Evolutionary conservation across 2,797 vertebrate genomes (phyloP), one percentile per base, ranked within the genome.

Genomic region (Acomys russatus): DNA sequence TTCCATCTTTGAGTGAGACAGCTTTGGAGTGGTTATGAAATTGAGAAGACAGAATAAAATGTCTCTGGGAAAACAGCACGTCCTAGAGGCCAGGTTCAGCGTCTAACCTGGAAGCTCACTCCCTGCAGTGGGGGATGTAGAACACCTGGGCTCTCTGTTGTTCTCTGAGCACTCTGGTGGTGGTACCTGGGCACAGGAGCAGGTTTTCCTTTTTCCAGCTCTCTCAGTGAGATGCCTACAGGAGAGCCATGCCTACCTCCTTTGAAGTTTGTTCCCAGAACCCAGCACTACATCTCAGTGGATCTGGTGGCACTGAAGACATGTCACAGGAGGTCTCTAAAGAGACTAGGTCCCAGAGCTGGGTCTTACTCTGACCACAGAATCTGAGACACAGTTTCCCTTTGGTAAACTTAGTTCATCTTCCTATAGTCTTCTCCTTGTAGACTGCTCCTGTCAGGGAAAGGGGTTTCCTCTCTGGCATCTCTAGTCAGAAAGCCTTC

Each of bases 231-330:
- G 68, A 18, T 28, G 3, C 38, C 22, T 44, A 35, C 54, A 18
- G 30, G n/a, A 38, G 28, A 12, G 25, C 38, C 18, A 2, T 0
- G 1, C 28, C 87, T 28, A 23, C n/a, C 30, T 54, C 28, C 1
- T 23, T 10, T 4, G 25, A 3, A 5, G 49, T 54, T 63, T 17
- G 17, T 6, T 7, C 22, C 59, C 79, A 87, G 17, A 12, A 25
- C 14, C 1, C 7, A 18, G 64, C 56, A 3, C 14, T 0, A 1
- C 18, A 11, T 18, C 17, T 17, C 44, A 3, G 23, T 61, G 44
- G 9, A 14, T 38, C 1, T 23, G 5, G 74, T 17, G n/a, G 28
- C 33, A 17, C 12, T 23, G 0, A 0, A 3, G 78, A 17, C 25
- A 7, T 4, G 0, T 3, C 14, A 0, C 1, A 1, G 22, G 44